These are phyloP conservation scores for Nesidiocoris tenuis DNA, from an alignment of 2,888 invertebrate species.

Conservation along the genomic window DNA sequence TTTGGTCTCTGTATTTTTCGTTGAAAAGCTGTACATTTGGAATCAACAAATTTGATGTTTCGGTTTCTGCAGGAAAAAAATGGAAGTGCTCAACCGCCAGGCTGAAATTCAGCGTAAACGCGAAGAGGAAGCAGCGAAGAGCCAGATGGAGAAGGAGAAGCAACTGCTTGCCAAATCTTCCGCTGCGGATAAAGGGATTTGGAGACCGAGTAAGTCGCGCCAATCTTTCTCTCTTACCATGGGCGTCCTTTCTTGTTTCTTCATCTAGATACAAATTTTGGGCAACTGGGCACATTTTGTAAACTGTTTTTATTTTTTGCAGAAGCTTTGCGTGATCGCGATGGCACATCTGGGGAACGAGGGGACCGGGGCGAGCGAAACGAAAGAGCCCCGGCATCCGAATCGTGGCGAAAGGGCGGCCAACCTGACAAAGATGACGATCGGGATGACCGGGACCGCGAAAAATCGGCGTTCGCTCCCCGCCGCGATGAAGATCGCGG, in stretches of 20 bases:
- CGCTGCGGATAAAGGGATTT: constrained; percentile 30
- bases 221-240: background rate
- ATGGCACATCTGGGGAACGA: constrained; percentile 40
- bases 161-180: constrained; percentile 50
- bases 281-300: background rate
- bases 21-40: too few relatives aligned
- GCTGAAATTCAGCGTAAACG: constrained; percentile 67
- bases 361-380: constrained; percentile 48
- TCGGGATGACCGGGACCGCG: constrained; percentile 52
- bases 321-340: constrained; percentile 1
- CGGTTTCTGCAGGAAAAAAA: constrained; percentile 65
- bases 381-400: constrained; percentile 47
- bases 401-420: constrained; percentile 48
- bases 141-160: constrained; percentile 58
- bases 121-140: constrained; percentile 70
- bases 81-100: constrained; percentile 66
- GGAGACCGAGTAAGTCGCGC: constrained; percentile 44
- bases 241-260: background rate
- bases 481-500: constrained; percentile 37
- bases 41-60: too few relatives aligned
- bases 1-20: too few relatives aligned
- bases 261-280: background rate
- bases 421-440: constrained; percentile 54
- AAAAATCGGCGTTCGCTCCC: constrained; percentile 52
- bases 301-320: background rate